Evolutionary conservation across 2,797 vertebrate genomes (phyloP).

Genomic region (Dromococcyx pavoninus): DNA sequence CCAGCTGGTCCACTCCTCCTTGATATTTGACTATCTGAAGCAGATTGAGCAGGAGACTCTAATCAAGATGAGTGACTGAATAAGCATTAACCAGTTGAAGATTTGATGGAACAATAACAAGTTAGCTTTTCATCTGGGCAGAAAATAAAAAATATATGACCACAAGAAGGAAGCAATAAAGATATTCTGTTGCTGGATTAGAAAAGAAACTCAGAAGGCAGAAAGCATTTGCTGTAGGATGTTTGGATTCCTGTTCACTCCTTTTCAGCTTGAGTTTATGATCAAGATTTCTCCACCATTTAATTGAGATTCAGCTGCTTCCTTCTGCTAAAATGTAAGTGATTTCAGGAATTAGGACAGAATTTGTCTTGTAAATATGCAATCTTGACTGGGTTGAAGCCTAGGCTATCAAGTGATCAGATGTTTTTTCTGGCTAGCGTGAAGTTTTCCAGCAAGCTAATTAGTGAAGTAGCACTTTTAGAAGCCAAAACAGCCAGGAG

Average conservation of each 20-base stretch:
- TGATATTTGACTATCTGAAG: not conserved
- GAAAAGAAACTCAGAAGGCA: not conserved
- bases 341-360: not conserved
- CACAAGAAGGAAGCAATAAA: not conserved
- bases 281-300: not conserved
- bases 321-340: not conserved
- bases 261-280: not conserved
- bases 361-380: not conserved
- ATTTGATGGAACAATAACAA: not conserved
- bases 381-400: not conserved
- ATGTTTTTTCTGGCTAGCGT: not conserved
- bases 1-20: slow-evolving; percentile 9
- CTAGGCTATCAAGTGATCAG: not conserved
- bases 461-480: not conserved
- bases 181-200: not conserved
- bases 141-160: not conserved
- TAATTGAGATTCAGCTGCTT: not conserved
- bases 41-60: not conserved
- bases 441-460: not conserved
- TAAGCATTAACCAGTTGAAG: not conserved
- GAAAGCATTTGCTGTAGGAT: not conserved
- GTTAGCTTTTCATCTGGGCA: not conserved
- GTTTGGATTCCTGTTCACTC: not conserved
- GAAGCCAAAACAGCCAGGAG: not conserved
- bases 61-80: not conserved